Evolutionary conservation across 2,888 invertebrate species (phyloP), one percentile per base, ranked within the genome.

Genomic region (Parapristionchus giblindavisi): DNA sequence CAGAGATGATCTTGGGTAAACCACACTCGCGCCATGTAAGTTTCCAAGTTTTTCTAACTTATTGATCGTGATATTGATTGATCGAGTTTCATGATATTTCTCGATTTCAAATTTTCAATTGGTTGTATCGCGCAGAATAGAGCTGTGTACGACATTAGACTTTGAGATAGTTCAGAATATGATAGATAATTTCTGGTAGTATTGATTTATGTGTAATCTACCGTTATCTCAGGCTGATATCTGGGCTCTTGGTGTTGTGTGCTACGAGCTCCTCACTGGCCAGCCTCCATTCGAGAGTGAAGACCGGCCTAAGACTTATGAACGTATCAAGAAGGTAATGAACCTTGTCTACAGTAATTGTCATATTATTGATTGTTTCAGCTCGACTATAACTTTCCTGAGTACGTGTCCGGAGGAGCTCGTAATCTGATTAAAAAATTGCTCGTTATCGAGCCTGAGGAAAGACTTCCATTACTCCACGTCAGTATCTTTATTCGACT

Each of bases 191-290:
- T n/a, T n/a, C n/a, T n/a, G n/a, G n/a, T n/a, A n/a, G n/a, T n/a
- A n/a, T n/a, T n/a, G n/a, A n/a, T n/a, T n/a, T n/a, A n/a, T n/a
- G n/a, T n/a, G n/a, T n/a, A n/a, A n/a, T n/a, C 29, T 58, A 40
- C 5, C 0, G 21, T 29, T 29, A 38, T 66, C 76, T 54, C 70
- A 79, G 77, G 94, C 96, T 1, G 98, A 98, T 89, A 91, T 96
- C 38, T 99, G 98, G 98, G 94, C 95, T 87, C 91, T 98, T 29
- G 99, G 99, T 14, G 94, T 99, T 0, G 90, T 99, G 0, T 94
- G 95, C 87, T 99, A 94, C 86, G 99, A 99, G 89, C 92, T 96
- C 84, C 90, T 99, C 38, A 94, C 94, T 1, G 99, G 99, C 0
- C 91, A 92, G 80, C 96, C 99, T 6, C 98, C 99, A 0, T 99